These are phyloP conservation scores for Xestoiulus laeticollis DNA, from an alignment of 2,888 invertebrate species.

Conservation along the genomic window DNA sequence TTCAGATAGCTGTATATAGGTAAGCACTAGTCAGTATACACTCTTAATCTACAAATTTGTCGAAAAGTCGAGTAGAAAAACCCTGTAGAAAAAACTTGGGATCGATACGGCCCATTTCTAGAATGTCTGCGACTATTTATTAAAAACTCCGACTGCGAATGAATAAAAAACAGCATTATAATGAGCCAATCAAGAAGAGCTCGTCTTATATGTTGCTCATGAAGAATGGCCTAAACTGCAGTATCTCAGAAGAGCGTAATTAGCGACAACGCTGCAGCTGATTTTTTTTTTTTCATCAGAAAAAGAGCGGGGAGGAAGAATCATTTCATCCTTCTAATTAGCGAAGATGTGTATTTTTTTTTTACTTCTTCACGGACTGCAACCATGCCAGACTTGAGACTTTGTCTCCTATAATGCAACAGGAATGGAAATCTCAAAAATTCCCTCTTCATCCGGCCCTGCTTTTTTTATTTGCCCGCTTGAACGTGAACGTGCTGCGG, in stretches of 20 bases:
- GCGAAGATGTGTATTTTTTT: neutral
- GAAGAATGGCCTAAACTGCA: neutral
- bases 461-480: neutral
- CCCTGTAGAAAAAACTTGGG: neutral
- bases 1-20: too few species aligned
- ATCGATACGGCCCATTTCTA: neutral
- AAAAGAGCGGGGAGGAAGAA: neutral
- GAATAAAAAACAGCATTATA: neutral
- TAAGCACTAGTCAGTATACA: too few species aligned
- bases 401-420: neutral
- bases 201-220: neutral
- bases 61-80: too few species aligned
- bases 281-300: neutral
- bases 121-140: neutral
- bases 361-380: neutral
- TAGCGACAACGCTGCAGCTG: neutral
- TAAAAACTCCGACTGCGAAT: neutral
- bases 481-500: neutral
- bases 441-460: neutral
- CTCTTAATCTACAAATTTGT: neutral
- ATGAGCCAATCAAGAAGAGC: neutral
- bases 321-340: slow-evolving; percentile 37
- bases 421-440: neutral
- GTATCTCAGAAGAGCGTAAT: neutral
- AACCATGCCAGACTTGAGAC: neutral